These are phyloP conservation scores for Aromia moschata DNA, from an alignment of 2,888 invertebrate species.

Conservation along the genomic window DNA sequence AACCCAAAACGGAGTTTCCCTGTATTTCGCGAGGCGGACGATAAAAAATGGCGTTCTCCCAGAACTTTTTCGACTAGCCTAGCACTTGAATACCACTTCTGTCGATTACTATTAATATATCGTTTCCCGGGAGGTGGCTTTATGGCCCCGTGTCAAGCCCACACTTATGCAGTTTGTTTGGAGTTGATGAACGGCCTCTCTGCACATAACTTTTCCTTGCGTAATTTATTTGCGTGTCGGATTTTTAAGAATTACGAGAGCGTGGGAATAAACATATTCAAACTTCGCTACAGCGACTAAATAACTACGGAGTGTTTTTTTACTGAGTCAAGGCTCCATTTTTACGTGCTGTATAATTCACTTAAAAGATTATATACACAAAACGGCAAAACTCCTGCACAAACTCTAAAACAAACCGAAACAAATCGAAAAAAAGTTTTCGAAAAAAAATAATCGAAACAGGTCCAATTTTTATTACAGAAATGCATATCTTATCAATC, in stretches of 20 bases:
- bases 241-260: background rate
- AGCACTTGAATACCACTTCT: conserved; percentile 7
- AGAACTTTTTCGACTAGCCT: background rate
- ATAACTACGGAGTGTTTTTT: too few species aligned
- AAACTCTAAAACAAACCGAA: too few species aligned
- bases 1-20: background rate
- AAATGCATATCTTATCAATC: too few species aligned
- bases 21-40: background rate
- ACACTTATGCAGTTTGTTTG: background rate
- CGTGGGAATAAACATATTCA: too few species aligned
- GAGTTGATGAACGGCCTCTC: conserved; percentile 1
- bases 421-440: too few species aligned
- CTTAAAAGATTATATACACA: too few species aligned
- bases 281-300: too few species aligned
- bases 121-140: background rate
- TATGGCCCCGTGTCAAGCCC: background rate
- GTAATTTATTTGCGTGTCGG: background rate
- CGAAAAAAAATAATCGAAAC: too few species aligned
- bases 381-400: too few species aligned
- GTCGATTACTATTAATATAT: conserved; percentile 5
- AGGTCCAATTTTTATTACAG: too few species aligned
- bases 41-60: background rate
- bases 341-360: too few species aligned
- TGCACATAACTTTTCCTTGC: background rate
- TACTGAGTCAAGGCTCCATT: too few species aligned